phyloP scores from a whole-genome alignment of 2,113 vertebrate species.

The Poeciliopsis prolifica region DNA sequence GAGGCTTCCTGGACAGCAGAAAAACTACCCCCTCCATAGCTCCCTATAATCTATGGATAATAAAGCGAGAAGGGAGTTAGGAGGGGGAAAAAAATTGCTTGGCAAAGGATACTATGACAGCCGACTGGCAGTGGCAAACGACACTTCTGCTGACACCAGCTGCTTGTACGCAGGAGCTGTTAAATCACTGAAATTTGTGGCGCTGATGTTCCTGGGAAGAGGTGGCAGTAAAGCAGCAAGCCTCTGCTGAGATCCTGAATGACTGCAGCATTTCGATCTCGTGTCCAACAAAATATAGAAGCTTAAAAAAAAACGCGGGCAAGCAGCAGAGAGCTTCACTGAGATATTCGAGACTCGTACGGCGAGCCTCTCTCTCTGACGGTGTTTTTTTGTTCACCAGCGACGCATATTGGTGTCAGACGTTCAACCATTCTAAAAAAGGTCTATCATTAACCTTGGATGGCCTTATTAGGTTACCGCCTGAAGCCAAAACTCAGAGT shows the following conservation, averaged over 20 bases:
- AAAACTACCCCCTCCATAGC: conserved; percentile 52
- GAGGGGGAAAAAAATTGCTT: conserved; percentile 65
- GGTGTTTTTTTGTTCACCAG: conserved; percentile 67
- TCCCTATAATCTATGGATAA: conserved; percentile 74
- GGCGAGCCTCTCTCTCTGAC: conserved; percentile 63
- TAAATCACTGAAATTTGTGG: conserved; percentile 81
- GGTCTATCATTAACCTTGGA: conserved; percentile 84
- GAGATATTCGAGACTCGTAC: conserved; percentile 61
- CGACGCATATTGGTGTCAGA: conserved; percentile 76
- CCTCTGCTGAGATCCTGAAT: conserved; percentile 27
- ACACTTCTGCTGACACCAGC: conserved; percentile 80
- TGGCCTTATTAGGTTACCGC: conserved; percentile 84
- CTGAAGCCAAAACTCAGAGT: conserved; percentile 78
- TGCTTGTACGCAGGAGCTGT: conserved; percentile 46
- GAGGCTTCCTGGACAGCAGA: conserved; percentile 68
- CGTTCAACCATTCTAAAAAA: conserved; percentile 80
- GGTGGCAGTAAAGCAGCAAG: conserved; percentile 39
- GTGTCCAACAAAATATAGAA: conserved; percentile 31
- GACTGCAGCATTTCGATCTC: conserved; percentile 19
- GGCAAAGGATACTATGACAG: conserved; percentile 68
- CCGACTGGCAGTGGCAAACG: conserved; percentile 67
- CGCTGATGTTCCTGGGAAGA: conserved; percentile 65
- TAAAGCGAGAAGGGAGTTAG: conserved; percentile 65
- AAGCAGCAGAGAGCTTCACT: conserved; percentile 36
- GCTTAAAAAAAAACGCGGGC: not conserved